Evolutionary conservation across 2,797 vertebrate species (phyloP), one percentile per base, ranked within the genome.

Genomic region (Helostoma temminkii): DNA sequence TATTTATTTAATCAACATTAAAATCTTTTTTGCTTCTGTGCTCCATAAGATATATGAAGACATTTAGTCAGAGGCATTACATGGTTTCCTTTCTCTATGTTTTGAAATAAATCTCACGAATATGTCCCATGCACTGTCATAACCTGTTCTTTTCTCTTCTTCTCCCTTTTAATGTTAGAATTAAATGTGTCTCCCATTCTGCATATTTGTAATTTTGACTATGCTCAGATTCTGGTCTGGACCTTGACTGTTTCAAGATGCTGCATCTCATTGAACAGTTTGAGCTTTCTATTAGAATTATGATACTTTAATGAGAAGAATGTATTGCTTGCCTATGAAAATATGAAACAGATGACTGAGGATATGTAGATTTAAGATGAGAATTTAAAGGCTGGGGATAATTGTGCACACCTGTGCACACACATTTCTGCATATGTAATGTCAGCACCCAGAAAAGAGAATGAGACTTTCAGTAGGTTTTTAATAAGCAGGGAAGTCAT

Each of bases 401-500:
- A 36, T 18, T 18, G 21, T 36, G 26, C 47, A 61, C 60, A 71
- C 57, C 71, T 73, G 55, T 47, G n/a, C 41, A 12, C 74, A 52
- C 47, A 62, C 22, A 14, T 50, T 18, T 53, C 22, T 54, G 67
- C 5, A 15, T n/a, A 28, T 65, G 11, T 74, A 65, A 74, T 76
- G 70, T 72, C 65, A 36, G 66, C 65, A 65, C 42, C 58, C 43
- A 58, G 61, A 67, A 72, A 83, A 58, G 61, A 76, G 53, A 46
- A 74, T 79, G 64, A 70, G 58, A 76, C 36, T 63, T 28, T 60
- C 62, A 70, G 74, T 74, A 62, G 63, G 34, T 84, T 87, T 89
- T 90, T 76, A 85, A 88, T 89, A 75, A 85, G 83, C 68, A 75
- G 75, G 65, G 68, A 83, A 83, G 77, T 85, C 77, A 75, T 79